Conservation (phyloP, 2,113 vertebrate genomes). For the Chinchilla lanigera region DNA sequence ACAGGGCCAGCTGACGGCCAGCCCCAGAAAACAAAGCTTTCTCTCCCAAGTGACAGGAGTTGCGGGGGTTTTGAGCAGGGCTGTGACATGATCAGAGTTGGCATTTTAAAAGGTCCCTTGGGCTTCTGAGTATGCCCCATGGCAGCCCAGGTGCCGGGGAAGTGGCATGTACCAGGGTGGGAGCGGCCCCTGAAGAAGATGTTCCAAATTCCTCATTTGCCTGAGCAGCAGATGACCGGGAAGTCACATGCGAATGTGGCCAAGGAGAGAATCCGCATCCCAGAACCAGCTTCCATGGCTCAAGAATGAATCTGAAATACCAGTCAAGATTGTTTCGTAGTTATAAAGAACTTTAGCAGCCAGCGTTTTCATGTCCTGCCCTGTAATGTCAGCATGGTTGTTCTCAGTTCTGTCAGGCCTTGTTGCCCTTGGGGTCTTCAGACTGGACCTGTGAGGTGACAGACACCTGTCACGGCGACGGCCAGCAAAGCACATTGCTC, state of each 20-base stretch:
- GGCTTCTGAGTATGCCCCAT: neutral
- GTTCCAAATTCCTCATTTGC: neutral
- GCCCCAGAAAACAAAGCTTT: neutral
- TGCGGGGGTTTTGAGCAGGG: neutral
- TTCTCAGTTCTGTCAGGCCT: neutral
- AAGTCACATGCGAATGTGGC: neutral
- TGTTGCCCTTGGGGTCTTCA: accelerated
- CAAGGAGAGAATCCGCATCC: neutral
- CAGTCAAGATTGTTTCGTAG: accelerated
- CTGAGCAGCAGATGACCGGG: neutral
- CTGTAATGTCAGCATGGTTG: accelerated
- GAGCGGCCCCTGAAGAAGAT: neutral
- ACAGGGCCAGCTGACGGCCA: accelerated
- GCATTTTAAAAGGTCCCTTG: neutral
- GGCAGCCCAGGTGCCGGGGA: accelerated
- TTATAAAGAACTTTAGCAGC: accelerated
- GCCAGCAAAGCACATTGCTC: accelerated
- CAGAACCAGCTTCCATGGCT: neutral
- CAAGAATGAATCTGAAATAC: neutral
- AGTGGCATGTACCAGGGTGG: accelerated
- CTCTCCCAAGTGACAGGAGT: neutral
- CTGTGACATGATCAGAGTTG: accelerated
- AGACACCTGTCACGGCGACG: neutral
- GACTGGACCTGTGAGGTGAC: accelerated
- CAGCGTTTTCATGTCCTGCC: accelerated